These are phyloP conservation scores for Urocynchramus pylzowi DNA, from an alignment of 2,113 vertebrate genomes.

Conservation along the genomic window DNA sequence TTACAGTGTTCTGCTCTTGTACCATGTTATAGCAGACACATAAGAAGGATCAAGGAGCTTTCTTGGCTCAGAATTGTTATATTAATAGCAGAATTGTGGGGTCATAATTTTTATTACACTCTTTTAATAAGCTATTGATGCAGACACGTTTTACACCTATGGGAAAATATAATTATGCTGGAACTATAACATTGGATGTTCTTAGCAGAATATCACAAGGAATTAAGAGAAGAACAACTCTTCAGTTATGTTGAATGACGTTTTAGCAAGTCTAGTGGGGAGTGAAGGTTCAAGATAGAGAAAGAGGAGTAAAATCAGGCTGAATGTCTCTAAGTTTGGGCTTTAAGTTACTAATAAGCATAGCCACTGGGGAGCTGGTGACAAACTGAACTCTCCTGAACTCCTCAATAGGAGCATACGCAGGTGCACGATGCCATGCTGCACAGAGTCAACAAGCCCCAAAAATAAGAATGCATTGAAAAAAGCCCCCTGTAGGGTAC, in stretches of 20 bases:
- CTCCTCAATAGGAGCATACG: rapidly evolving
- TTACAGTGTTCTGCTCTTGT: constrained; percentile 36
- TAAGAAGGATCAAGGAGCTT: constrained; percentile 33
- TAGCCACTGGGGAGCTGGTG: neutral
- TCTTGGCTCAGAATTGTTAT: constrained; percentile 26
- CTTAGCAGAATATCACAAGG: neutral
- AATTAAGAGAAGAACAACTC: neutral
- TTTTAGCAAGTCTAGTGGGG: neutral
- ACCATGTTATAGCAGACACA: neutral
- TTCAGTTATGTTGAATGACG: neutral
- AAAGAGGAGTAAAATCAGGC: neutral
- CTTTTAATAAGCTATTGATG: constrained; percentile 51
- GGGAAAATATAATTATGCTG: constrained; percentile 42
- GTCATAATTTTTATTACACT: constrained; percentile 55
- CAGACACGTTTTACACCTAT: constrained; percentile 29
- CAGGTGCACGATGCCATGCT: neutral
- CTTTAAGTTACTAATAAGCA: neutral
- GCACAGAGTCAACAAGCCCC: neutral
- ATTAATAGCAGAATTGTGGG: constrained; percentile 46
- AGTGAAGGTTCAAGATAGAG: neutral
- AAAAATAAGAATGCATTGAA: neutral
- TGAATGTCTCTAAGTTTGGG: neutral
- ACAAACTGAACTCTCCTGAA: neutral
- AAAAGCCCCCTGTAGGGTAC: neutral
- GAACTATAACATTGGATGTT: neutral